phyloP scores from a whole-genome alignment of 2,113 vertebrate species.

The Syngnathus scovelli region DNA sequence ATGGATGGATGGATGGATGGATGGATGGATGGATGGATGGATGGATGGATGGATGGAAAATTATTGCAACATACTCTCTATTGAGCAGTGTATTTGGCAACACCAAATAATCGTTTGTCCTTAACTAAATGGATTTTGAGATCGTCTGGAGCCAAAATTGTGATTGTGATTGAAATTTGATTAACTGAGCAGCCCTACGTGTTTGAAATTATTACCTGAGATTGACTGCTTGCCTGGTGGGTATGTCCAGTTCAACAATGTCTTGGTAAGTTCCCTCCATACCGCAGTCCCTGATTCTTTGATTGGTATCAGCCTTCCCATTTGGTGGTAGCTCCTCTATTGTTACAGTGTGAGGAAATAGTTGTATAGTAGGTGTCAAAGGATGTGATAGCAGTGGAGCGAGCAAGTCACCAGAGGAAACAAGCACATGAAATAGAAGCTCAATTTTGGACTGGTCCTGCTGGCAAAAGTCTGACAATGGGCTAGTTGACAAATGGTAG shows the following conservation, averaged over 20 bases:
- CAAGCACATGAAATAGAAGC: conserved; percentile 51
- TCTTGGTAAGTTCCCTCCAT: background rate
- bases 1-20: too few species aligned
- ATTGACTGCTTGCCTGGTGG: background rate
- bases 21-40: too few species aligned
- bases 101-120: too few species aligned
- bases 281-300: background rate
- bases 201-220: conserved; percentile 20
- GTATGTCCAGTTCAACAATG: background rate
- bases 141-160: too few species aligned
- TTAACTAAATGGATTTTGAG: too few species aligned
- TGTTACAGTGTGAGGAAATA: background rate
- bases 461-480: conserved; percentile 32
- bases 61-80: too few species aligned
- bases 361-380: conserved; percentile 3
- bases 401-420: conserved; percentile 53
- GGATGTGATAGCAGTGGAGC: conserved; percentile 26
- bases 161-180: too few species aligned
- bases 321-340: background rate
- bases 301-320: background rate
- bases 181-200: too few species aligned
- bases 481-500: conserved; percentile 9
- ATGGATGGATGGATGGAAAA: too few species aligned
- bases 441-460: conserved; percentile 51
- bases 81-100: too few species aligned